These are phyloP conservation scores for Hydrolagus affinis DNA, from an alignment of 2,113 vertebrate species.

Conservation along the genomic window DNA sequence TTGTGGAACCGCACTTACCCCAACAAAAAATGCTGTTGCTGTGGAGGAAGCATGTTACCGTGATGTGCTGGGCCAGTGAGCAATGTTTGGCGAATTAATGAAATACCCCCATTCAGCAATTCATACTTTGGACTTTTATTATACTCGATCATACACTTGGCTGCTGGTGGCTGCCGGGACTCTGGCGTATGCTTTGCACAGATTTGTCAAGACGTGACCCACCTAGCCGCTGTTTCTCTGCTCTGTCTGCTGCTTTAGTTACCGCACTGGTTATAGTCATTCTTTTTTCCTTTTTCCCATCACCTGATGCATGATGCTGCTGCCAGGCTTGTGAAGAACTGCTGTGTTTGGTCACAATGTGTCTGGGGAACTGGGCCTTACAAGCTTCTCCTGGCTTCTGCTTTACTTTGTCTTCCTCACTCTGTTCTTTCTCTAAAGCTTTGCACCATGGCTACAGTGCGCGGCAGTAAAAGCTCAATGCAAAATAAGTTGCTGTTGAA, in stretches of 20 bases:
- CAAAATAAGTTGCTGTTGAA: not conserved
- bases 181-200: not conserved
- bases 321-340: not conserved
- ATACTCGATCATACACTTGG: not conserved
- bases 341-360: not conserved
- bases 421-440: not conserved
- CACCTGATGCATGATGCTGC: constrained; percentile 16
- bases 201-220: not conserved
- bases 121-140: not conserved
- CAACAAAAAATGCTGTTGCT: not conserved
- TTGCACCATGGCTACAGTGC: not conserved
- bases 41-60: constrained; percentile 1
- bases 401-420: not conserved
- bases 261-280: not conserved
- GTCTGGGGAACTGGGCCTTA: not conserved
- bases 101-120: not conserved
- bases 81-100: not conserved
- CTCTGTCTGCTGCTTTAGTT: constrained; percentile 12
- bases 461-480: not conserved
- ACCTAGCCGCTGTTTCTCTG: not conserved
- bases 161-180: not conserved
- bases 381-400: not conserved
- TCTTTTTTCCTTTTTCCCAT: constrained; percentile 20
- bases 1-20: constrained; percentile 1
- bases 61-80: not conserved